Conservation (phyloP, 2,113 vertebrate species). For the Aythya baeri region DNA sequence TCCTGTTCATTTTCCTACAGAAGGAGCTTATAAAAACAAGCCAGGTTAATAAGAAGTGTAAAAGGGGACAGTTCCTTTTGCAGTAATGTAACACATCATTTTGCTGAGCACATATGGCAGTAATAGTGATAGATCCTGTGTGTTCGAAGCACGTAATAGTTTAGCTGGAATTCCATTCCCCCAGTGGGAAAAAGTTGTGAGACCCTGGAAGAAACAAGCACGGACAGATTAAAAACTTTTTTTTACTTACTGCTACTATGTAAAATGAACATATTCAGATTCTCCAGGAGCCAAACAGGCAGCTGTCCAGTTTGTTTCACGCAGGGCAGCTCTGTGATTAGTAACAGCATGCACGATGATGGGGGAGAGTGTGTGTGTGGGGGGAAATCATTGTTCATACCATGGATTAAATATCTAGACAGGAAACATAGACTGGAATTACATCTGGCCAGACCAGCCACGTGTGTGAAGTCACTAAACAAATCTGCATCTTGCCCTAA, state of each 20-base stretch:
- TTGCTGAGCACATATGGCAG: neutral
- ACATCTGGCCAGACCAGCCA: constrained; percentile 13
- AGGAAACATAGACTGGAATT: constrained; percentile 36
- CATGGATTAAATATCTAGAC: constrained; percentile 37
- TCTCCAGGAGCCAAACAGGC: neutral
- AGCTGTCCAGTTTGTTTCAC: constrained; percentile 33
- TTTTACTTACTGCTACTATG: neutral
- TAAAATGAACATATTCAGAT: neutral
- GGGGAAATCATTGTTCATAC: constrained; percentile 9
- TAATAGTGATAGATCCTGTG: neutral
- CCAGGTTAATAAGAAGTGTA: neutral
- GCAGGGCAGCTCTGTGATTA: neutral
- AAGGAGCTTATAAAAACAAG: neutral
- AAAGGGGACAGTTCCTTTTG: neutral
- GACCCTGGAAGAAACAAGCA: neutral
- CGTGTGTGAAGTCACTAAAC: neutral
- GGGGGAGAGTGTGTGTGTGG: neutral
- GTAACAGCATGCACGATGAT: neutral
- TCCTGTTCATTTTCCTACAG: neutral
- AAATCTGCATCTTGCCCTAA: constrained; percentile 52
- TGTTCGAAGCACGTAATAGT: neutral
- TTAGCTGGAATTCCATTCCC: neutral
- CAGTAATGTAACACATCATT: neutral
- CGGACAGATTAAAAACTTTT: neutral
- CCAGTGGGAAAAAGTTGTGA: neutral